Percentiles rank a stretch among this genome's conserved stretches.
These are phyloP conservation scores for Halcyon malimbica DNA, from an alignment of 2,113 vertebrate species.

Conservation along the genomic window DNA sequence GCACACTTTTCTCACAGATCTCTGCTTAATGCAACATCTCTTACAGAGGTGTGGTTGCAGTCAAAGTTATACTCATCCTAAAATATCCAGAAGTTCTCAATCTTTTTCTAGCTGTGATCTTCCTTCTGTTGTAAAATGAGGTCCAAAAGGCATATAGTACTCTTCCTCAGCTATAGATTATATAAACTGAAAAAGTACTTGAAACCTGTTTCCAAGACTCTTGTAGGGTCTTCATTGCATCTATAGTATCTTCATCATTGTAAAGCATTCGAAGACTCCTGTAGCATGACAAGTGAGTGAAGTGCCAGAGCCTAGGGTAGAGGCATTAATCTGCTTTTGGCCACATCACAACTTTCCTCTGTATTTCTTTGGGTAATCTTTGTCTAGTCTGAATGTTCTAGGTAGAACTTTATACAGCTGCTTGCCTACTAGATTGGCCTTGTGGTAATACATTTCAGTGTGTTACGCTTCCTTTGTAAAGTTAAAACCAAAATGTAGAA, in stretches of 20 bases:
- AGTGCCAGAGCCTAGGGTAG: neutral
- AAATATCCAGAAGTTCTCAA: neutral
- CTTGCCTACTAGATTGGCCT: neutral
- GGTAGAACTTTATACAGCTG: neutral
- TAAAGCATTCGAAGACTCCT: neutral
- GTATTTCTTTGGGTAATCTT: neutral
- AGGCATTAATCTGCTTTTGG: neutral
- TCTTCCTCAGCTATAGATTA: neutral
- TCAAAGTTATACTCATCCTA: neutral
- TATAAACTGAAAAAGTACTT: neutral
- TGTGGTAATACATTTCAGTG: neutral
- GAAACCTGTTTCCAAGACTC: neutral
- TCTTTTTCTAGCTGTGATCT: neutral
- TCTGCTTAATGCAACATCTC: neutral
- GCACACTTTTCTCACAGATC: neutral
- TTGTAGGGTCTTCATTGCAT: neutral
- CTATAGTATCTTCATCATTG: neutral
- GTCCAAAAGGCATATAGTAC: neutral
- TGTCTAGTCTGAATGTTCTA: neutral
- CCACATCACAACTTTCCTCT: neutral
- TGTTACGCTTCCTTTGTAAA: neutral
- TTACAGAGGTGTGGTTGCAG: neutral
- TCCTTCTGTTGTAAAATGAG: neutral
- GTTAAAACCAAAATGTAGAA: neutral
- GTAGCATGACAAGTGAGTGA: neutral